A percentile compares a stretch with the other conserved stretches of the same genome.
Conservation (phyloP, 2,888 invertebrate species). For the Mechanitis messenoides region DNA sequence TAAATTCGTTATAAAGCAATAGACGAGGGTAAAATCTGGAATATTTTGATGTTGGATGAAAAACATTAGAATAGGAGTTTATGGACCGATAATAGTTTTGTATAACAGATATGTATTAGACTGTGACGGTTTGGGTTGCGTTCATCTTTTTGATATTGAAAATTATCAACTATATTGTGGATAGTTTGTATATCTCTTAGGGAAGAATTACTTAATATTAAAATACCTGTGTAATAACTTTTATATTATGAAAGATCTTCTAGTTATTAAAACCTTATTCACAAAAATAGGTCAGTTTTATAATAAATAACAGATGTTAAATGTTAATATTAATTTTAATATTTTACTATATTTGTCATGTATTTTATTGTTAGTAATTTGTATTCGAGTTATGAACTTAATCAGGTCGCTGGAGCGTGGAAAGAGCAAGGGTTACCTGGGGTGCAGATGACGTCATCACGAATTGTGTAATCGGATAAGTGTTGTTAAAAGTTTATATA, state of each 20-base stretch:
- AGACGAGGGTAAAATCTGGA: too few species aligned
- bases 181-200: too few species aligned
- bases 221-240: too few species aligned
- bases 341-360: too few species aligned
- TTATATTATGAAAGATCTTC: too few species aligned
- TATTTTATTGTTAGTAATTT: background rate
- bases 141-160: background rate
- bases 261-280: too few species aligned
- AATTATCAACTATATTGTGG: too few species aligned
- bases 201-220: too few species aligned
- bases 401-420: conserved; percentile 15
- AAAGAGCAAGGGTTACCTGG: conserved; percentile 19
- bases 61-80: conserved; percentile 4
- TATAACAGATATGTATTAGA: background rate
- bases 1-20: too few species aligned
- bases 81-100: background rate
- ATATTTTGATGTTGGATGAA: conserved; percentile 3
- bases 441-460: conserved; percentile 14
- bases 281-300: too few species aligned
- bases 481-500: background rate
- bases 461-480: background rate
- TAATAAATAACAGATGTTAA: too few species aligned
- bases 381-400: conserved; percentile 7
- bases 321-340: too few species aligned
- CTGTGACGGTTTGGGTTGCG: background rate